These are phyloP conservation scores for Clivina fossor DNA, from an alignment of 2,888 invertebrate species.

Conservation along the genomic window DNA sequence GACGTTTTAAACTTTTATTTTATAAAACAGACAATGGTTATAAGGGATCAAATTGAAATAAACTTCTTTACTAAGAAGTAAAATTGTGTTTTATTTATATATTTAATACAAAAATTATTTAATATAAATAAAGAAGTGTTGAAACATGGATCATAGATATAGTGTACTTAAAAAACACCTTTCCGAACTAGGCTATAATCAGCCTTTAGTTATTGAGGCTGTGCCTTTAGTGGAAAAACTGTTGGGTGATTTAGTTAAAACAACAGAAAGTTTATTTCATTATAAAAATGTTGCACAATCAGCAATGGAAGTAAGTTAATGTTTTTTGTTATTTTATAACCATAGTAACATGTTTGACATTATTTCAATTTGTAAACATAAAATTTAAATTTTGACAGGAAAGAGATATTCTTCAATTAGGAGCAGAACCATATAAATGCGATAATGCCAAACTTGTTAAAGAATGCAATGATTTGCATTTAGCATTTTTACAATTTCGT, in stretches of 20 bases:
- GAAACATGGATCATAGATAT: slow-evolving; percentile 48
- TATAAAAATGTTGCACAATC: slow-evolving; percentile 76
- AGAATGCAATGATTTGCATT: slow-evolving; percentile 74
- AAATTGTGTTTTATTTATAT: neutral
- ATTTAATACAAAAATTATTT: neutral
- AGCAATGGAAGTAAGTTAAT: slow-evolving; percentile 60
- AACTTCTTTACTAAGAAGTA: neutral
- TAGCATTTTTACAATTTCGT: slow-evolving; percentile 64
- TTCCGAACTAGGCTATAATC: slow-evolving; percentile 80
- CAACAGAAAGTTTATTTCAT: slow-evolving; percentile 83
- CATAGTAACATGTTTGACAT: neutral
- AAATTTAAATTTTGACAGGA: slow-evolving; percentile 55
- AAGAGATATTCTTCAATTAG: slow-evolving; percentile 67
- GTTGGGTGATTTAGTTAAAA: slow-evolving; percentile 80
- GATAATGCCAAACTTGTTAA: slow-evolving; percentile 75
- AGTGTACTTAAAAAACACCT: slow-evolving; percentile 64
- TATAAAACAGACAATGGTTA: too few relatives aligned
- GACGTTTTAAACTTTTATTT: too few relatives aligned
- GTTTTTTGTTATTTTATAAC: slow-evolving; percentile 6
- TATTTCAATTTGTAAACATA: neutral
- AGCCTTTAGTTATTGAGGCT: slow-evolving; percentile 73
- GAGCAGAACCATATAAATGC: slow-evolving; percentile 77
- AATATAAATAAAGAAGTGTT: too few relatives aligned
- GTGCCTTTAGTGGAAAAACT: slow-evolving; percentile 79
- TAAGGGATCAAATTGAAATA: too few relatives aligned